Evolutionary conservation across 2,888 invertebrate genomes (phyloP).

Genomic region (Tryphoninae sp.): DNA sequence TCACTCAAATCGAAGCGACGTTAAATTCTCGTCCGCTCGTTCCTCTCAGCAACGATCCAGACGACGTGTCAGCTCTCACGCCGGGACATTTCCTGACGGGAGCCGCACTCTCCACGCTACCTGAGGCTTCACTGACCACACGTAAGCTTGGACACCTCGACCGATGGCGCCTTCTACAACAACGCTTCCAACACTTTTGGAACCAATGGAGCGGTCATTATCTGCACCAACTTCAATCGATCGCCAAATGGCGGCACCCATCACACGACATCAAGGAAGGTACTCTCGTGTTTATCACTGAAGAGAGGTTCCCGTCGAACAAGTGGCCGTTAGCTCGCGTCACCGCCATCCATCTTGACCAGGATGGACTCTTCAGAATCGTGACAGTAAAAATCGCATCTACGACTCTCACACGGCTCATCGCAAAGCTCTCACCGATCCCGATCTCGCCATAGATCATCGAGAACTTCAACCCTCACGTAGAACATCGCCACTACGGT

Average conservation of each 20-base stretch:
- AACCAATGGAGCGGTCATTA: background rate
- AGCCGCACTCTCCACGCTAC: constrained; percentile 1
- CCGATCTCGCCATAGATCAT: rapidly evolving
- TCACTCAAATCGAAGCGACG: constrained; percentile 64
- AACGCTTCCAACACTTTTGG: constrained; percentile 20
- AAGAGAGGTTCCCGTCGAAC: constrained; percentile 3
- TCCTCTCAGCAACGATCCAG: too few relatives aligned
- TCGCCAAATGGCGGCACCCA: constrained; percentile 39
- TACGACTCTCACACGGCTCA: background rate
- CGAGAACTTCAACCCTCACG: rapidly evolving
- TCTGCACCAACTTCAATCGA: background rate
- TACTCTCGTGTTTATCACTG: background rate
- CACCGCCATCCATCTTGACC: background rate
- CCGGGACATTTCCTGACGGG: too few relatives aligned
- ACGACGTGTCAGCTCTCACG: too few relatives aligned
- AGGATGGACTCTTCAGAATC: background rate
- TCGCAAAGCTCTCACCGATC: constrained; percentile 7
- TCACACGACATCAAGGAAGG: constrained; percentile 11
- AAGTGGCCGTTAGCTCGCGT: background rate
- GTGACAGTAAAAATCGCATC: background rate
- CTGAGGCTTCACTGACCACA: constrained; percentile 64
- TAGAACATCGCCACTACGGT: rapidly evolving
- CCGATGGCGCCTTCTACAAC: constrained; percentile 64
- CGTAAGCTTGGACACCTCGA: too few relatives aligned
- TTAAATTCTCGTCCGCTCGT: constrained; percentile 66